phyloP scores from a whole-genome alignment of 2,113 vertebrate species.

The Numenius arquata region DNA sequence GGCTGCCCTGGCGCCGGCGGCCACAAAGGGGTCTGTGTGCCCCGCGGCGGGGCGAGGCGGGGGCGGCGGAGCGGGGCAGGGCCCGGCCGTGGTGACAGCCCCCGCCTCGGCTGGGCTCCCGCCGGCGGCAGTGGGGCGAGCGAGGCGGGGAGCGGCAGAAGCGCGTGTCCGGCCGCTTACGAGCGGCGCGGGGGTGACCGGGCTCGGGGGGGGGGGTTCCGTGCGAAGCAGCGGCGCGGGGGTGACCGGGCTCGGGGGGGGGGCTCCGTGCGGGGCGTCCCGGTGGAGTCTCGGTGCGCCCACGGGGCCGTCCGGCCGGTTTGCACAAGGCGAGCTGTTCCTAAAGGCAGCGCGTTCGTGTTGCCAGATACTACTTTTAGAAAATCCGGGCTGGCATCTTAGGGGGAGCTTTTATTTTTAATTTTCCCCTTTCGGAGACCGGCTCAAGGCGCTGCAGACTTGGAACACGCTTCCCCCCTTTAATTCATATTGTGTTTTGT shows the following conservation, averaged over 20 bases:
- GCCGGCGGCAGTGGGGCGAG: background rate
- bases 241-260: background rate
- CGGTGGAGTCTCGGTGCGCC: background rate
- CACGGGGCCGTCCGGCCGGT: conserved; percentile 15
- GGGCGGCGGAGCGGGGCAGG: background rate
- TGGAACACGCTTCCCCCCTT: background rate
- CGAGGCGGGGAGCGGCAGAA: background rate
- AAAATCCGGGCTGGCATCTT: background rate
- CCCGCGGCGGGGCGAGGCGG: background rate
- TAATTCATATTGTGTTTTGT: background rate
- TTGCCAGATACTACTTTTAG: background rate
- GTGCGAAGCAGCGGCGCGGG: background rate
- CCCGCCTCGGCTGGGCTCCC: background rate
- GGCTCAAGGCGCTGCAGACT: background rate
- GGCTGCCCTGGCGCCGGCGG: background rate
- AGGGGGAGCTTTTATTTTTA: background rate
- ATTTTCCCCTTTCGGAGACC: background rate
- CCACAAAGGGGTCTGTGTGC: background rate
- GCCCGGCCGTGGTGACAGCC: background rate
- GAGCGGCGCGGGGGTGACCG: background rate
- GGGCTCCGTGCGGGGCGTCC: background rate
- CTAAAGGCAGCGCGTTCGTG: background rate
- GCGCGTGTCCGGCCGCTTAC: background rate
- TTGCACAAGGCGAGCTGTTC: conserved; percentile 6
- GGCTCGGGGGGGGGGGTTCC: background rate